Conservation (phyloP, 2,113 vertebrate genomes). For the Romanogobio albipinnatus region DNA sequence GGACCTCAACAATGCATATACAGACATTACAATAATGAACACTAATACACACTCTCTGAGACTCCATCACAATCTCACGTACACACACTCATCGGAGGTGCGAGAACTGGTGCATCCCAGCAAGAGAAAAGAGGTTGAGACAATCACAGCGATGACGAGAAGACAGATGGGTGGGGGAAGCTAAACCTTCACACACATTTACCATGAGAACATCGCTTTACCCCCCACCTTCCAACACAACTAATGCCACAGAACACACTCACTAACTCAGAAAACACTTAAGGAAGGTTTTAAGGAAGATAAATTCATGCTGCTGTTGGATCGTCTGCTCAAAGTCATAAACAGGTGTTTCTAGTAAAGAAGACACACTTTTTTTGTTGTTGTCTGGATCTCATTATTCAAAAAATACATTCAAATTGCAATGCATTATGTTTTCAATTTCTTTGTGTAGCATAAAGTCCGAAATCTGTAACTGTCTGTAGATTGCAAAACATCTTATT, state of each 20-base stretch:
- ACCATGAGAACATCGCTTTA: conserved; percentile 64
- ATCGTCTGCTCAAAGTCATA: neutral
- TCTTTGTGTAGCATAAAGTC: neutral
- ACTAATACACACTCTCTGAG: conserved; percentile 27
- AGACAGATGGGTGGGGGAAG: conserved; percentile 61
- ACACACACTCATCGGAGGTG: conserved; percentile 54
- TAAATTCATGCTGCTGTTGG: neutral
- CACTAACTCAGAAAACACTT: conserved; percentile 56
- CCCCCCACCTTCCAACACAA: conserved; percentile 56
- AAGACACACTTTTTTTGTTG: neutral
- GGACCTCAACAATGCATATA: neutral
- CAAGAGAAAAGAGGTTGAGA: conserved; percentile 67
- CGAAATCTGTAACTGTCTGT: neutral
- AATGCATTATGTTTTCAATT: neutral
- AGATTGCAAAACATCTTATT: neutral
- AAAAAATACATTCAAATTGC: neutral
- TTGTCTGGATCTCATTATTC: neutral
- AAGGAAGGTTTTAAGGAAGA: conserved; percentile 4
- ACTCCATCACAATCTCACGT: conserved; percentile 26
- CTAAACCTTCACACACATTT: conserved; percentile 65
- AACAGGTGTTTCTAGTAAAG: conserved; percentile 10
- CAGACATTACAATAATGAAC: neutral
- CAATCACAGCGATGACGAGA: conserved; percentile 68
- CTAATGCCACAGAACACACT: conserved; percentile 52
- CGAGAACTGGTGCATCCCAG: conserved; percentile 69